phyloP scores from a whole-genome alignment of 30 jellyfish, hydroid and myxozoan genomes.

The Pelagia noctiluca region DNA sequence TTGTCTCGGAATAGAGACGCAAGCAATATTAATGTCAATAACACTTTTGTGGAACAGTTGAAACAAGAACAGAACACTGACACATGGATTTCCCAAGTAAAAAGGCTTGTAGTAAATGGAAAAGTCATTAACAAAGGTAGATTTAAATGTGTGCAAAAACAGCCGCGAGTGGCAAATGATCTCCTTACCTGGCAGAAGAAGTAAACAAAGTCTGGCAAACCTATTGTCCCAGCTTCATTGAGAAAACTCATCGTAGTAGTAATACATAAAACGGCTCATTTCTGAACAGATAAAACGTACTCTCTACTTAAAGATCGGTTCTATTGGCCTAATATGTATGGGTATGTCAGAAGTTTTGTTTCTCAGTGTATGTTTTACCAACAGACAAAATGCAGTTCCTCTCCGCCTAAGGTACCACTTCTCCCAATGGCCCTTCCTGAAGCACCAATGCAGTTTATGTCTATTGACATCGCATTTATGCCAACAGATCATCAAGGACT shows the following conservation, averaged over 20 bases:
- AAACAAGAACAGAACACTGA: too few species aligned
- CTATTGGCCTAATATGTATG: slow-evolving; percentile 63
- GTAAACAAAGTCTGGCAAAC: slow-evolving; percentile 1
- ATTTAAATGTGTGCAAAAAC: neutral
- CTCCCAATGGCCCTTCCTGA: slow-evolving; percentile 44
- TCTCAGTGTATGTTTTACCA: slow-evolving; percentile 46
- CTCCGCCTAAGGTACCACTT: slow-evolving; percentile 68
- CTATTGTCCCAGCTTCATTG: neutral
- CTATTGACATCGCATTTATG: slow-evolving; percentile 38
- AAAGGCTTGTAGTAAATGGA: neutral
- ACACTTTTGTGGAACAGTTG: too few species aligned
- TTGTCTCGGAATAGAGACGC: too few species aligned
- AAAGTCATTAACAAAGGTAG: neutral
- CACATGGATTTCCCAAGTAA: too few species aligned
- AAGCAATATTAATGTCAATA: too few species aligned
- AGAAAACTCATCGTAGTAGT: neutral
- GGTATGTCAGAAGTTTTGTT: slow-evolving; percentile 17
- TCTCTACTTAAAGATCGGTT: slow-evolving; percentile 39
- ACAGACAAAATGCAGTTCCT: slow-evolving; percentile 45
- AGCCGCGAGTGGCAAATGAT: neutral
- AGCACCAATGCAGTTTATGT: slow-evolving; percentile 55
- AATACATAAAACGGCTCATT: slow-evolving; percentile 1
- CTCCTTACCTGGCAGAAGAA: too few species aligned
- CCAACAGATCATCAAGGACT: slow-evolving; percentile 21
- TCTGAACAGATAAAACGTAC: slow-evolving; percentile 5